Evolutionary conservation across 2,888 invertebrate genomes (phyloP), one percentile per base, ranked within the genome.

Genomic region (Drosophila tanythrix): DNA sequence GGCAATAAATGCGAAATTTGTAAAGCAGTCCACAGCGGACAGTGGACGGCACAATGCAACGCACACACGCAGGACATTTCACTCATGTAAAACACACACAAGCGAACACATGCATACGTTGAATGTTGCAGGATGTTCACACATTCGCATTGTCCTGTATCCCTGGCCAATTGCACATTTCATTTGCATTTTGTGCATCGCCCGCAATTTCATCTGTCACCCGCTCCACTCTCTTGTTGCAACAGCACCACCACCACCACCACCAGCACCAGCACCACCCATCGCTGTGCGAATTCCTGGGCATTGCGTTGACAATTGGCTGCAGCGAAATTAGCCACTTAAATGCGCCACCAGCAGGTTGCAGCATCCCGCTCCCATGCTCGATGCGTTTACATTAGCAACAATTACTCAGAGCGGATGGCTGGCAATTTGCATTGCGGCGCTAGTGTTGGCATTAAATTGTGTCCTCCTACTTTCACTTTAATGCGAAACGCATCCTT

Each of bases 1-100:
- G 91, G 90, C 93, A 92, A 93, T 93, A 93, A 92, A 92, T 91
- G 91, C 81, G 74, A 88, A 90, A 90, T 90, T 91, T 90, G 89
- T 84, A 81, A 81, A 90, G 86, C 89, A 78, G 71, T 68, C 72
- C 33, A 40, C 70, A 67, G 1, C 1, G 36, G 36, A 55, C 55
- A n/a, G 68, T 51, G 78, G 56, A 62, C 71, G 10, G 33, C 43
- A 63, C 60, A 68, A 38, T 25, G 48, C 40, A 61, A 58, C 60
- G 56, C 58, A 52, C 57, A 56, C 53, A 63, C 40, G 46, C 40
- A 77, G 69, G 62, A 88, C 87, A 89, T 87, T 89, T 85, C 89
- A 85, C 89, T 87, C 77, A 77, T 81, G 83, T 73, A 83, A 65
- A 38, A 53, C 60, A 58, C 48, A 67, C 55, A 52, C 38, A 62